Percentiles rank a stretch among this genome's conserved stretches.
These are phyloP conservation scores for Collichthys lucidus DNA, from an alignment of 2,113 vertebrate species.

Conservation along the genomic window DNA sequence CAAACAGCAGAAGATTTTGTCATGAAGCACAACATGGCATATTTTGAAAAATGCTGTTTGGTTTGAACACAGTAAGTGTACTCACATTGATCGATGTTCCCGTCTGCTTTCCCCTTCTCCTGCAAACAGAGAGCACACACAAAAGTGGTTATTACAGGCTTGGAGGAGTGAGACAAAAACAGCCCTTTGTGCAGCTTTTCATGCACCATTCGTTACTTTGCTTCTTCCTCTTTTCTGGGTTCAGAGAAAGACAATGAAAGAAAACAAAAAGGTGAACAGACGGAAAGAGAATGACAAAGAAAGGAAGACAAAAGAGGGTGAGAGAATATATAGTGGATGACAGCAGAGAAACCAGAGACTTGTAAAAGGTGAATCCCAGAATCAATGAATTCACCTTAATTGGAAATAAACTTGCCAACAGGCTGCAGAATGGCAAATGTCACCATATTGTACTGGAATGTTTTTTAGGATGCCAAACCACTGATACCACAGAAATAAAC, in stretches of 20 bases:
- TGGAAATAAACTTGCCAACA: constrained; percentile 35
- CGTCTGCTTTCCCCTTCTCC: constrained; percentile 74
- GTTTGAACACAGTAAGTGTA: constrained; percentile 76
- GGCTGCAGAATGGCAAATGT: constrained; percentile 30
- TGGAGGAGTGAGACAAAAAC: constrained; percentile 58
- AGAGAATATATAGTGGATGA: constrained; percentile 19
- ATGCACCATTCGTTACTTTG: constrained; percentile 36
- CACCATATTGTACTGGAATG: constrained; percentile 7
- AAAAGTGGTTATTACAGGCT: constrained; percentile 74
- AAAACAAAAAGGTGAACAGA: constrained; percentile 43
- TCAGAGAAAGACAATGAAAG: constrained; percentile 23
- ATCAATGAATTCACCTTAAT: constrained; percentile 43
- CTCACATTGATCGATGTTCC: constrained; percentile 80
- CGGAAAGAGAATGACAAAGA: neutral
- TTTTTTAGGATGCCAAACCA: constrained; percentile 24
- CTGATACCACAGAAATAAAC: neutral
- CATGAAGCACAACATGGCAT: constrained; percentile 57
- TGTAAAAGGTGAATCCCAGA: constrained; percentile 4
- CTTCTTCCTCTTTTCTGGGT: constrained; percentile 24
- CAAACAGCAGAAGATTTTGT: constrained; percentile 24
- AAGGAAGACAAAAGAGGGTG: neutral
- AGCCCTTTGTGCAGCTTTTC: constrained; percentile 54
- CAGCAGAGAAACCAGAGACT: constrained; percentile 12
- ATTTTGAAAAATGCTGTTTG: constrained; percentile 74
- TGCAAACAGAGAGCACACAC: constrained; percentile 77